These are phyloP conservation scores for Phalacrocorax pelagicus DNA, from an alignment of 2,113 vertebrate genomes.

Conservation along the genomic window DNA sequence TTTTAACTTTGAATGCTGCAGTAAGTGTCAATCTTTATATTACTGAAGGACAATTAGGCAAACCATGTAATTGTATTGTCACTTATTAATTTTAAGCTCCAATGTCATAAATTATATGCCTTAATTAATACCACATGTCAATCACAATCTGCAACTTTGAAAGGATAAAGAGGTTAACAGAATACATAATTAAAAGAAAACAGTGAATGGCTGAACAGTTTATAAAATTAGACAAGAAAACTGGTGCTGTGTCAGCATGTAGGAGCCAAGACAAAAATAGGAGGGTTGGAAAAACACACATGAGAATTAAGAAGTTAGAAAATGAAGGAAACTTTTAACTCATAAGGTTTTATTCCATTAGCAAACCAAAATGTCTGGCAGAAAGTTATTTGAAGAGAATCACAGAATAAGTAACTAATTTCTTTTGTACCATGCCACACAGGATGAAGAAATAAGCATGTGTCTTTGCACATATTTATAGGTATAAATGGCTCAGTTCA, in stretches of 20 bases:
- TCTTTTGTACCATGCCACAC: not conserved
- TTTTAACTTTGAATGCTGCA: slow-evolving; percentile 59
- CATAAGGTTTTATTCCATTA: not conserved
- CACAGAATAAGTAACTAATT: not conserved
- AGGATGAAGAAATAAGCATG: not conserved
- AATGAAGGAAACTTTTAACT: not conserved
- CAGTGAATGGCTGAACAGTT: slow-evolving; percentile 68
- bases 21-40: slow-evolving; percentile 71
- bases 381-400: not conserved
- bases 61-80: slow-evolving; percentile 78
- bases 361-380: not conserved
- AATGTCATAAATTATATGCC: slow-evolving; percentile 78
- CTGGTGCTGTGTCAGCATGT: slow-evolving; percentile 59
- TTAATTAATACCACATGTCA: slow-evolving; percentile 79
- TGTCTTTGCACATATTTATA: not conserved
- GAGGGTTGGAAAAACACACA: not conserved
- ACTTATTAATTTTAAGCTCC: slow-evolving; percentile 81
- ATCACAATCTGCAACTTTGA: slow-evolving; percentile 72
- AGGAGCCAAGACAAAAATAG: not conserved
- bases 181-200: slow-evolving; percentile 77
- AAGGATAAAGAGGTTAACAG: slow-evolving; percentile 75
- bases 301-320: not conserved
- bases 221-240: slow-evolving; percentile 73
- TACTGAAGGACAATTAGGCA: slow-evolving; percentile 78
- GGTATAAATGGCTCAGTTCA: not conserved